A percentile compares a stretch with the other conserved stretches of the same genome.
phyloP scores from a whole-genome alignment of 2,797 vertebrate species.

The Lagorchestes hirsutus region DNA sequence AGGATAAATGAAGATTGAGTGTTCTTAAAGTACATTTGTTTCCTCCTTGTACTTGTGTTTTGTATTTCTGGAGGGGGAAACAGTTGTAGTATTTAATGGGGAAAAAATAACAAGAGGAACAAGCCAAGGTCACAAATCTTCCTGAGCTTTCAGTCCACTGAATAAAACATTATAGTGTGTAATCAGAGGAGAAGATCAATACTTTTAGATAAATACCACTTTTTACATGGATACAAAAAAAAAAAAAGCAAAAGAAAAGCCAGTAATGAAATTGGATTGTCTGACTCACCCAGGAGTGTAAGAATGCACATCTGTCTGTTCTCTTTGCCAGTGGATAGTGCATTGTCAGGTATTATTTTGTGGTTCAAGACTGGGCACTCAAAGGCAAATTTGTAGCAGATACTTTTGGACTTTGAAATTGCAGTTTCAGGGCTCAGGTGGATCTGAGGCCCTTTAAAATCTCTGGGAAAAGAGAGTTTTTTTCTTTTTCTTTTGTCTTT shows the following conservation, averaged over 20 bases:
- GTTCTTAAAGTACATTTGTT: slow-evolving; percentile 39
- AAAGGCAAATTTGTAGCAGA: slow-evolving; percentile 15
- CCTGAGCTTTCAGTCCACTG: slow-evolving; percentile 43
- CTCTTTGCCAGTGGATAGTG: slow-evolving; percentile 2
- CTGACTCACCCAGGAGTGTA: slow-evolving; percentile 41
- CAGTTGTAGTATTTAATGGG: slow-evolving; percentile 57
- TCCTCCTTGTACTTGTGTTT: slow-evolving; percentile 14
- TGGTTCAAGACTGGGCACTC: slow-evolving; percentile 10
- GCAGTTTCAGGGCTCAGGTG: not conserved
- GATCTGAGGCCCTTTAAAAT: not conserved
- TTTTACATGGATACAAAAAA: slow-evolving; percentile 61
- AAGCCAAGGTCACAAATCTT: slow-evolving; percentile 35
- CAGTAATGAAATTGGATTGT: slow-evolving; percentile 70
- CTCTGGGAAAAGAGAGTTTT: not conserved
- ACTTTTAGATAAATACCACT: slow-evolving; percentile 9
- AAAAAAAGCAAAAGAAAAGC: slow-evolving; percentile 46
- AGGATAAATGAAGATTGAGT: slow-evolving; percentile 56
- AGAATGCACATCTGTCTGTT: slow-evolving; percentile 37
- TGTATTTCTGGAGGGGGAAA: slow-evolving; percentile 41
- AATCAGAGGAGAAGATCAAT: slow-evolving; percentile 21
- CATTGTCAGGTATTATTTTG: slow-evolving; percentile 44
- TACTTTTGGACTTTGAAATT: slow-evolving; percentile 47
- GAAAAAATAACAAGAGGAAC: slow-evolving; percentile 47
- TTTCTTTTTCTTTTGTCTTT: not conserved
- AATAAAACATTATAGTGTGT: slow-evolving; percentile 34